Conservation (phyloP, 2,113 vertebrate genomes). For the Silurus glanis region DNA sequence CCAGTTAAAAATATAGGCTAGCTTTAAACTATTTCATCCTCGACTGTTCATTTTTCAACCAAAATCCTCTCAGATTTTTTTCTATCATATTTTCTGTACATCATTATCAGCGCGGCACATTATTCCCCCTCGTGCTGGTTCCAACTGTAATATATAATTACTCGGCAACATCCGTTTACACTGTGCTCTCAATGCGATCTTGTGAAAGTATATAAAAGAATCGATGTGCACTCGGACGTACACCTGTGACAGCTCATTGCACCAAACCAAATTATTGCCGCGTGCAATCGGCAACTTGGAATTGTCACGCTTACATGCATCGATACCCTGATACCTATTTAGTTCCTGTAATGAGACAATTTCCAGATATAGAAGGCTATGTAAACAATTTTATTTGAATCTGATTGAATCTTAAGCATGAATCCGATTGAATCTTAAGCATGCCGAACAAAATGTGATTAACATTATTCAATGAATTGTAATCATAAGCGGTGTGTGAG, state of each 20-base stretch:
- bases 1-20: slow-evolving; percentile 1
- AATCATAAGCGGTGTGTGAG: neutral
- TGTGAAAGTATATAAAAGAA: slow-evolving; percentile 33
- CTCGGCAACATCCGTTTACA: slow-evolving; percentile 29
- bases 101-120: slow-evolving; percentile 31
- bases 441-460: neutral
- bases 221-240: slow-evolving; percentile 9
- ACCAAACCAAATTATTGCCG: neutral
- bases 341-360: slow-evolving; percentile 10
- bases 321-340: neutral
- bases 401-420: too few species aligned
- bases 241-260: slow-evolving; percentile 16
- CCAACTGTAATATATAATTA: slow-evolving; percentile 32
- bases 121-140: slow-evolving; percentile 21
- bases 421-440: neutral
- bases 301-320: slow-evolving; percentile 3
- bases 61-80: neutral
- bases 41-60: neutral
- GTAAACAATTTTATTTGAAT: neutral
- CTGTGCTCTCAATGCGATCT: slow-evolving; percentile 20
- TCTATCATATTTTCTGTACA: slow-evolving; percentile 22
- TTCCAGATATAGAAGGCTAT: neutral
- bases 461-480: neutral
- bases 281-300: neutral
- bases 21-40: neutral